A percentile compares a stretch with the other conserved stretches of the same genome.
Evolutionary conservation across 2,113 vertebrate species (phyloP).

Genomic region (Scalopus aquaticus): DNA sequence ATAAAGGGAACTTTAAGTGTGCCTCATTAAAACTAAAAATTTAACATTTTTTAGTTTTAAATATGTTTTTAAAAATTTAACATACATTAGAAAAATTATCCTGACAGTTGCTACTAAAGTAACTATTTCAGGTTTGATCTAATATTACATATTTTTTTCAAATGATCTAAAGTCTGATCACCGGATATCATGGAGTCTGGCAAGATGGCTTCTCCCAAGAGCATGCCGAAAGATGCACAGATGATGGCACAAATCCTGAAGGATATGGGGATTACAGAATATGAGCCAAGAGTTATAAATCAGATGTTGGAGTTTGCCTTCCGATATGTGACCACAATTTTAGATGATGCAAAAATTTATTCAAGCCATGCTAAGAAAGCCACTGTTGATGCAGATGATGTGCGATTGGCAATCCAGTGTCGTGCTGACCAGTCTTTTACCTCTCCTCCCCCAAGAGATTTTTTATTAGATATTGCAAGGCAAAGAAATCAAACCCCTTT

Average conservation of each 20-base stretch:
- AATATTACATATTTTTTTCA: conserved; percentile 76
- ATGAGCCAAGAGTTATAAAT: conserved; percentile 97
- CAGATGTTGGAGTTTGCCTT: conserved; percentile 99
- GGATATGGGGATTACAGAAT: conserved; percentile 98
- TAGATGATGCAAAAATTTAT: conserved; percentile 98
- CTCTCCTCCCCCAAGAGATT: conserved; percentile 94
- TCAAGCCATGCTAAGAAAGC: conserved; percentile 97
- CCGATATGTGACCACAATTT: conserved; percentile 96
- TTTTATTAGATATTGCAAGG: conserved; percentile 94
- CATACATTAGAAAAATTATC: background rate
- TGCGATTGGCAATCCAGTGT: conserved; percentile 95
- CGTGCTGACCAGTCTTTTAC: conserved; percentile 97
- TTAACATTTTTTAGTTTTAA: background rate
- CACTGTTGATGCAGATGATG: conserved; percentile 94
- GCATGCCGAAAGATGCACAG: conserved; percentile 92
- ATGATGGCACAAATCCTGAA: conserved; percentile 99
- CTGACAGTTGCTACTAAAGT: conserved; percentile 71
- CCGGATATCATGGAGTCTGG: conserved; percentile 81
- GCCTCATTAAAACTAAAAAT: conserved; percentile 47
- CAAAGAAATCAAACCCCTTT: conserved; percentile 96
- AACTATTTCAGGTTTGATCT: conserved; percentile 75
- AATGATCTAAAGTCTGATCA: conserved; percentile 53
- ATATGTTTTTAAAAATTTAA: background rate
- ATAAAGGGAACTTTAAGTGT: conserved; percentile 44
- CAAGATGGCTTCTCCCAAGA: conserved; percentile 95